These are phyloP conservation scores for Cichladusa arquata DNA, from an alignment of 2,113 vertebrate genomes.

Conservation along the genomic window DNA sequence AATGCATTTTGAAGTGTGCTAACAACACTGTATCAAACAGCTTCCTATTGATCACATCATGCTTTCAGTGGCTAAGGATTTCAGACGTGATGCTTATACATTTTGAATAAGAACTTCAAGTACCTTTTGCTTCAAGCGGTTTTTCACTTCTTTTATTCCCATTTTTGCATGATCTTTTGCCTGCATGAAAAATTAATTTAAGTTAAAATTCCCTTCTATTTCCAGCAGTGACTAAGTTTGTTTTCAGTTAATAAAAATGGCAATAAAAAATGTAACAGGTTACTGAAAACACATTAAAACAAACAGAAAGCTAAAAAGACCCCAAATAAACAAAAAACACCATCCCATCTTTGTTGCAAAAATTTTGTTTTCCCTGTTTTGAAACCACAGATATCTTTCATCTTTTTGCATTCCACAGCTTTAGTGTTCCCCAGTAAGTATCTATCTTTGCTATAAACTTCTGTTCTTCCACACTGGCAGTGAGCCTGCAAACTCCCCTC, in stretches of 20 bases:
- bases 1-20: constrained; percentile 83
- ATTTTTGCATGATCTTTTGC: constrained; percentile 98
- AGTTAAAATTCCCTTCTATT: constrained; percentile 76
- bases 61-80: constrained; percentile 74
- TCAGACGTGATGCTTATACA: constrained; percentile 73
- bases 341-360: neutral
- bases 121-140: constrained; percentile 90
- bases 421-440: neutral
- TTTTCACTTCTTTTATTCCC: constrained; percentile 97
- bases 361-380: constrained; percentile 45
- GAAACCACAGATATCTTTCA: neutral
- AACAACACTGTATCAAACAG: constrained; percentile 79
- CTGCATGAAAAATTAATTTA: constrained; percentile 82
- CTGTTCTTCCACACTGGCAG: neutral
- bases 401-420: neutral
- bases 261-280: constrained; percentile 53
- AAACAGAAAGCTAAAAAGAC: constrained; percentile 59
- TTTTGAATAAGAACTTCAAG: constrained; percentile 82
- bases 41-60: constrained; percentile 79
- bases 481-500: neutral
- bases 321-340: neutral
- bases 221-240: constrained; percentile 60
- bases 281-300: constrained; percentile 62
- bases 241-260: constrained; percentile 66
- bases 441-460: constrained; percentile 17